Evolutionary conservation across 2,797 vertebrate species (phyloP), one percentile per base, ranked within the genome.

Genomic region (Esox masquinongy): DNA sequence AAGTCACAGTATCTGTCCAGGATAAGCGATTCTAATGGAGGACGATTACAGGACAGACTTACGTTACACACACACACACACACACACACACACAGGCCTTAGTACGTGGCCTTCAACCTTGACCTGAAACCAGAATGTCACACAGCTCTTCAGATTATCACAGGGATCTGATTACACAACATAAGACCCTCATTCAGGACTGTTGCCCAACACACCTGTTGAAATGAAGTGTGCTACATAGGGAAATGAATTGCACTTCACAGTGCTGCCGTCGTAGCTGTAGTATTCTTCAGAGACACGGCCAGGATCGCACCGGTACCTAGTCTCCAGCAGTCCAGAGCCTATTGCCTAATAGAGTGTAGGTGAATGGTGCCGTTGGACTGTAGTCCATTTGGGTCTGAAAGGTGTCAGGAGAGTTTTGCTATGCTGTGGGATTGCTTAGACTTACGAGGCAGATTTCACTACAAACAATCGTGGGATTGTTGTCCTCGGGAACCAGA

Each of bases 51-150:
- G 43, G n/a, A 19, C n/a, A 75, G 49, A 70, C 6, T 70, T 70
- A 70, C 4, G 7, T 4, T 53, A 53, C 36, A 39, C 36, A 39
- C 36, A 39, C 36, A 31, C 29, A 31, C 29, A 31, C 29, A n/a
- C 6, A n/a, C 19, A 7, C 51, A 56, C 51, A 56, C 19, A 56
- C 53, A 22, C 51, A 53, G 19, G 6, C 1, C 5, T n/a, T n/a
- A 53, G 29, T 63, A 64, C 63, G 61, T 2, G 24, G 14, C 15
- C 29, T 17, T 66, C 29, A 31, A 15, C 53, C 63, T 39, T 79
- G 69, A 88, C 86, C 84, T 90, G 85, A 79, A 78, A 50, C 36
- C 19, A 77, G 76, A 86, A 80, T 80, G 82, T 82, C 36, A 39
- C 81, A 80, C 70, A 56, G 75, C 59, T 63, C 51, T 61, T 31